A percentile compares a stretch with the other conserved stretches of the same genome.
Evolutionary conservation across 2,888 invertebrate genomes (phyloP).

Genomic region (Scelioninae gen. 2): DNA sequence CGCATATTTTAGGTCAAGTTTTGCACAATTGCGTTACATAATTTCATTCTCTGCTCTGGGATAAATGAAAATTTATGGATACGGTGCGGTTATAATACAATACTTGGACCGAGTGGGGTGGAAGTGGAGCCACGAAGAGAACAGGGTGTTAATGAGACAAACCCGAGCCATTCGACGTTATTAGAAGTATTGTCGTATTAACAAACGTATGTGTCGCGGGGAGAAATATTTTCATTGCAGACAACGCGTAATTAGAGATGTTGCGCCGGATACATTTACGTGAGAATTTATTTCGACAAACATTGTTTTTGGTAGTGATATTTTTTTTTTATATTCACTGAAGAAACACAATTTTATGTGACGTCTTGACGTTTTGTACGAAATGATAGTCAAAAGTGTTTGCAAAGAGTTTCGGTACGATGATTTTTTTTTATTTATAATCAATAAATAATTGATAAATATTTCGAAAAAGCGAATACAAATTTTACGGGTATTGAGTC

Average conservation of each 20-base stretch:
- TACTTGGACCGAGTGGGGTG: slow-evolving; percentile 2
- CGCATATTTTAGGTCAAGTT: slow-evolving; percentile 20
- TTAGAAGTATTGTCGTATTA: slow-evolving; percentile 20
- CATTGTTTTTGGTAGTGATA: no score
- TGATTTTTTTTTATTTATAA: no score
- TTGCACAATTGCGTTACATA: slow-evolving; percentile 20
- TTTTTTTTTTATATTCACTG: no score
- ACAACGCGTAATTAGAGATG: slow-evolving; percentile 6
- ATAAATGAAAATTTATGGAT: slow-evolving; percentile 31
- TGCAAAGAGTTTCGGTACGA: no score
- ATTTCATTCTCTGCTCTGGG: slow-evolving; percentile 13
- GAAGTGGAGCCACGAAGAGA: slow-evolving; percentile 2
- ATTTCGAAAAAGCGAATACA: no score
- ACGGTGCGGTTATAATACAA: slow-evolving; percentile 28
- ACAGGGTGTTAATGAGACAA: slow-evolving; percentile 28
- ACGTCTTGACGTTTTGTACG: no score
- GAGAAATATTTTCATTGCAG: slow-evolving; percentile 6
- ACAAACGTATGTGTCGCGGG: slow-evolving; percentile 7
- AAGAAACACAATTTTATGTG: no score
- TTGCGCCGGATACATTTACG: neutral
- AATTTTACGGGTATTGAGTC: no score
- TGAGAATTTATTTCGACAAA: neutral
- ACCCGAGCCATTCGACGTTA: slow-evolving; percentile 19
- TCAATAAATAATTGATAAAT: no score
- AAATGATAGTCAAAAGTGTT: no score